These are phyloP conservation scores for Agonopterix heracliana DNA, from an alignment of 2,888 invertebrate genomes.

Conservation along the genomic window DNA sequence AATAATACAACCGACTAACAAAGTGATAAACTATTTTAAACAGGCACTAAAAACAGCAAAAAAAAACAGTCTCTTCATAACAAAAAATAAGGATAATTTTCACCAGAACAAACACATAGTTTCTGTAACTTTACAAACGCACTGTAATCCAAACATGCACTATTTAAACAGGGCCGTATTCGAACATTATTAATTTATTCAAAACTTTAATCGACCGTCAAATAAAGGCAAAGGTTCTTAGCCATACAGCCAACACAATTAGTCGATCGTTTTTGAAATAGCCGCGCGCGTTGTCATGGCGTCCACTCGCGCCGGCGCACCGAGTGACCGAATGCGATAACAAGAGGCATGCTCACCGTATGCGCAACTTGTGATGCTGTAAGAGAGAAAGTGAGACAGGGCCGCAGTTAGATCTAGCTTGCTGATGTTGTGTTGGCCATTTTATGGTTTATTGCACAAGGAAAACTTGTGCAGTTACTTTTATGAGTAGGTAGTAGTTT, in stretches of 20 bases:
- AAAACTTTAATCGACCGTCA: constrained; percentile 9
- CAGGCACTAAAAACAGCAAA: no score
- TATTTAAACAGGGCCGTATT: constrained; percentile 27
- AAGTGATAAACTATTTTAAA: no score
- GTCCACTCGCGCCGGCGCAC: constrained; percentile 39
- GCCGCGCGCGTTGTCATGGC: constrained; percentile 26
- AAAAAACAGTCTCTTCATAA: no score
- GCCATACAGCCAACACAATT: no score
- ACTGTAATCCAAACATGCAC: constrained; percentile 2
- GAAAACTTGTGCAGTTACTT: background rate
- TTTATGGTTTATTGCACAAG: background rate
- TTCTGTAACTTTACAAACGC: background rate
- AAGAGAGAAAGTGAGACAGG: constrained; percentile 64
- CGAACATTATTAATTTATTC: constrained; percentile 11
- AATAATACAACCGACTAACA: no score
- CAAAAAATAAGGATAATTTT: no score
- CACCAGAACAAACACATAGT: no score
- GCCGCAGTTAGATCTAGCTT: constrained; percentile 23
- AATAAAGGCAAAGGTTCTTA: background rate
- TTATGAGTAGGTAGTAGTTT: no score
- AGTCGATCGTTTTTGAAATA: constrained; percentile 14
- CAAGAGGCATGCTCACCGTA: constrained; percentile 22
- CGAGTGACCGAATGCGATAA: constrained; percentile 42
- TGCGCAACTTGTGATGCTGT: constrained; percentile 60
- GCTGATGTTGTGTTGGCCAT: background rate